Conservation (phyloP, 2,888 invertebrate species). For the Girardia tigrina region DNA sequence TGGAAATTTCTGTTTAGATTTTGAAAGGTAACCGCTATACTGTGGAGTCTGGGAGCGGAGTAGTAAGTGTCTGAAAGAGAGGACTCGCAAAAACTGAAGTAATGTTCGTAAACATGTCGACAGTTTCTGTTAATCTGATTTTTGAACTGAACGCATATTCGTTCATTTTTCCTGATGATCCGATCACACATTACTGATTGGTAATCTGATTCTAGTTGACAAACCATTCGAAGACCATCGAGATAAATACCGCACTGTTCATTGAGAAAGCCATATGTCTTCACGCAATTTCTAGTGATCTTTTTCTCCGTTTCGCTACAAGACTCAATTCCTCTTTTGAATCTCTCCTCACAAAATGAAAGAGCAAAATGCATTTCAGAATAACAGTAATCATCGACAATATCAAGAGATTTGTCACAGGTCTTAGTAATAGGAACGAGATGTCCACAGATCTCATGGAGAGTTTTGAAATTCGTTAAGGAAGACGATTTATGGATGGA, state of each 20-base stretch:
- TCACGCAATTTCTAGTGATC: neutral
- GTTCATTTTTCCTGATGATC: neutral
- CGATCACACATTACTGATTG: neutral
- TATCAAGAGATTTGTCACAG: neutral
- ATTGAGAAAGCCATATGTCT: neutral
- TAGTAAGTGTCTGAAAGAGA: neutral
- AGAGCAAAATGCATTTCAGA: neutral
- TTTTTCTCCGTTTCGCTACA: neutral
- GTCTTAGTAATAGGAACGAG: neutral
- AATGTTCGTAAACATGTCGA: neutral
- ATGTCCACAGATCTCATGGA: neutral
- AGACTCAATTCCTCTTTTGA: neutral
- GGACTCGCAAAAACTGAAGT: neutral
- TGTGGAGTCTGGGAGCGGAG: neutral
- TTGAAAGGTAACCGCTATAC: neutral
- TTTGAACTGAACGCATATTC: neutral
- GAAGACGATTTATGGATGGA: neutral
- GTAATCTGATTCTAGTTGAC: neutral
- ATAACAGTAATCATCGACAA: neutral
- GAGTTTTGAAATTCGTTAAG: neutral
- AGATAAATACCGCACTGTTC: neutral
- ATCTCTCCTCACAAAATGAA: neutral
- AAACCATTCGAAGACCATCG: neutral
- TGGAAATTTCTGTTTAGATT: neutral
- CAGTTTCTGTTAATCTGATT: neutral